Evolutionary conservation across 2,113 vertebrate species (phyloP).

Genomic region (Vombatus ursinus): DNA sequence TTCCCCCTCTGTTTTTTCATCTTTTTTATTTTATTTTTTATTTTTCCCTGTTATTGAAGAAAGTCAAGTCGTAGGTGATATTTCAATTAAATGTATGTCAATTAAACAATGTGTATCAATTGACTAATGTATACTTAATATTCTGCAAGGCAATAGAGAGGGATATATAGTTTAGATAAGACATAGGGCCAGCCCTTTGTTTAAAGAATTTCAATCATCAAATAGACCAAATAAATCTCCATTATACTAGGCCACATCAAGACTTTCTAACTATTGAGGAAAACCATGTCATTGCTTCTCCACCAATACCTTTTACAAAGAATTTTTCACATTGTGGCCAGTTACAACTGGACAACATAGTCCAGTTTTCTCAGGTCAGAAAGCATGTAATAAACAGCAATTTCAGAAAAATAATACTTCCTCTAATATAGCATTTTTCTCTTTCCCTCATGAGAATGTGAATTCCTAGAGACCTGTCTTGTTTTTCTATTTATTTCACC

Average conservation of each 20-base stretch:
- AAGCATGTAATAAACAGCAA: background rate
- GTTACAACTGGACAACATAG: background rate
- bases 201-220: background rate
- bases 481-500: background rate
- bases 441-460: background rate
- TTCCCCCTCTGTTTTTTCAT: background rate
- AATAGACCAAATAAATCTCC: background rate
- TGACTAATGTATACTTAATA: background rate
- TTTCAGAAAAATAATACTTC: background rate
- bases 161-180: background rate
- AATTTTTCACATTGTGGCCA: background rate
- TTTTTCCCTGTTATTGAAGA: background rate
- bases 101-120: background rate
- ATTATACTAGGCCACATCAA: background rate
- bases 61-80: background rate
- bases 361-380: background rate
- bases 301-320: background rate
- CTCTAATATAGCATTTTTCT: background rate
- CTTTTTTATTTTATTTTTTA: too few species aligned
- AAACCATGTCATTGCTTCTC: background rate
- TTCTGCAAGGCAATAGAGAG: background rate
- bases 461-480: background rate
- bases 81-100: background rate
- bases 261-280: background rate
- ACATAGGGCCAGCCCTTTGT: background rate